Conservation (phyloP, 92 coral and sea anemone genomes). For the Umimayanthus chanpuru region DNA sequence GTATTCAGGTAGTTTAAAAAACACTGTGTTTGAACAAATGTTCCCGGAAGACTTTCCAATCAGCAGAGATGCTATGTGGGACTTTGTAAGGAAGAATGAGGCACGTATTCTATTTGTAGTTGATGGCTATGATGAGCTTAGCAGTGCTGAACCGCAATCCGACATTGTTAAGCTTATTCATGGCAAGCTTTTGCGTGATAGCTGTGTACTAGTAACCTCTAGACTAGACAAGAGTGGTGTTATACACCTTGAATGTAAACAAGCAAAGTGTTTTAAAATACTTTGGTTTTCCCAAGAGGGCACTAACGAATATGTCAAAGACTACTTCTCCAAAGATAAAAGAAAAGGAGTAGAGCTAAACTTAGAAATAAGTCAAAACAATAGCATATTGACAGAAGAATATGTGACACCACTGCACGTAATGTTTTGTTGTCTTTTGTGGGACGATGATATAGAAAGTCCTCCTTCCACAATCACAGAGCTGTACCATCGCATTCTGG, state of each 20-base stretch:
- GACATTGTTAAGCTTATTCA: constrained; percentile 3
- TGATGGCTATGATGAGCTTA: constrained; percentile 8
- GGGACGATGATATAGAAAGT: constrained; percentile 2
- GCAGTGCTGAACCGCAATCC: background rate
- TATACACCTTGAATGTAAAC: background rate
- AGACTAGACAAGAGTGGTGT: background rate
- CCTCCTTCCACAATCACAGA: background rate
- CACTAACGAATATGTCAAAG: background rate
- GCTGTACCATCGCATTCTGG: background rate
- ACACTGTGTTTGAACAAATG: background rate
- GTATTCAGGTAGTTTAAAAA: background rate
- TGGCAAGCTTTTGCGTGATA: background rate
- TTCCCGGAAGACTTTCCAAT: background rate
- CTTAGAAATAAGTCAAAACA: background rate
- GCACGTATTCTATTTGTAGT: background rate
- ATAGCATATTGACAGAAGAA: background rate
- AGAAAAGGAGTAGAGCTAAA: background rate
- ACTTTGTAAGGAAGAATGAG: background rate
- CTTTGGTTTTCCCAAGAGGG: background rate
- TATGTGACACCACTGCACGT: background rate
- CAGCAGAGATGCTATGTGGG: background rate
- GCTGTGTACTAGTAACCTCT: background rate
- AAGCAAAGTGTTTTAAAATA: background rate
- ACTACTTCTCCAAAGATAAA: background rate
- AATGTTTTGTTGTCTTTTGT: background rate